Base-by-base conservation (phyloP, 1,140 invertebrate species). In the Ylistrum balloti region DNA sequence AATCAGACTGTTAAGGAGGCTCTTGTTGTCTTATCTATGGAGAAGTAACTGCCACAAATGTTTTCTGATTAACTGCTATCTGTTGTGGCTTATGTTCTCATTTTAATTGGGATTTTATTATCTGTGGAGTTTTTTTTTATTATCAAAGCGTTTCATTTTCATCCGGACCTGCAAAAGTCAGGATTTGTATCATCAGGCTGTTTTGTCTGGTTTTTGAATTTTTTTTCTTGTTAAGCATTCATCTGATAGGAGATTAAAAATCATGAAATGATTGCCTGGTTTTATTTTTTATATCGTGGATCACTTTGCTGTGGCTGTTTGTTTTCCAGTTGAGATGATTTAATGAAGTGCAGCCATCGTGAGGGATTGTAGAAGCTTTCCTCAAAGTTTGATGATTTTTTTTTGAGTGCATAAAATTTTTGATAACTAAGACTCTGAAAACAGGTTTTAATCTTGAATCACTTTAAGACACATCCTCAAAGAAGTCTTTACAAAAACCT, bases 31-130 rank as follows among this genome's bases (percentile, higher is more conserved):
- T 74, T 74, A 74, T 74, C 56, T n/a, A 5, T 28, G 56, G 56
- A 74, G n/a, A 74, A 74, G 15, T 74, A 9, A 74, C 56, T 74
- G 56, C 28, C 22, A n/a, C 56, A n/a, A 74, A 74, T 74, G 56
- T 74, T 74, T 74, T 28, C 56, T 28, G 22, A 74, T 74, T 28
- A 22, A 74, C 56, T 74, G 22, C 56, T 74, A 74, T 74, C 56
- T 74, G 56, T 74, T 74, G 56, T 74, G 56, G 56, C 56, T 74
- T 74, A 74, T 74, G 22, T 74, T 74, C 56, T 74, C n/a, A 74
- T 74, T 74, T 74, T 74, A 74, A 74, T 74, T 74, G n/a, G 56
- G 56, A 74, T 74, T 74, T 74, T 74, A 74, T 74, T 74, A 74
- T 74, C 56, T 74, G 56, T 74, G 56, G 56, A 74, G n/a, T 74